These are phyloP conservation scores for Laterallus jamaicensis DNA, from an alignment of 2,113 vertebrate genomes.

Conservation along the genomic window DNA sequence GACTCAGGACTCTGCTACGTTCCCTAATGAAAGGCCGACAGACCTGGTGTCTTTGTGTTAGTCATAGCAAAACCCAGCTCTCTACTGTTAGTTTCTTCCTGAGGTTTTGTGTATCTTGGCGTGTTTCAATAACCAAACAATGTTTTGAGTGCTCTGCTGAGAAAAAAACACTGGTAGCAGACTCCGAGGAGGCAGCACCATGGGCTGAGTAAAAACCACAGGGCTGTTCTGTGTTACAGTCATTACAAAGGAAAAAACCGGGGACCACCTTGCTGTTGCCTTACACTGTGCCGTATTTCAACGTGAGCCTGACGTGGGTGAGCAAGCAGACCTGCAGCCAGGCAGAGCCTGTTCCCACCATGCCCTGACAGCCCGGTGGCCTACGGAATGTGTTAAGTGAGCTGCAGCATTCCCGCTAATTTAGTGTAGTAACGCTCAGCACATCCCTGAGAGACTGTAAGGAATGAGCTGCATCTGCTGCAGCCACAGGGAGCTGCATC, in stretches of 20 bases:
- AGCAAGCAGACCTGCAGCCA: neutral
- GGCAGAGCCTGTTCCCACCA: neutral
- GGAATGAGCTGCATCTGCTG: neutral
- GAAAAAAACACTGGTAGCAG: neutral
- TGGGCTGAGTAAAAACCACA: neutral
- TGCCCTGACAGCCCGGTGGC: neutral
- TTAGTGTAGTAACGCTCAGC: neutral
- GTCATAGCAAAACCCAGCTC: neutral
- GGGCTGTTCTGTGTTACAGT: neutral
- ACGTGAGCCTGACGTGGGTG: neutral
- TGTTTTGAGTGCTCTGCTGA: neutral
- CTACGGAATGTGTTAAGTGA: accelerated
- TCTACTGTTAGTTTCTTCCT: neutral
- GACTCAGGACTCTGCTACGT: neutral
- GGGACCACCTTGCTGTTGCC: accelerated
- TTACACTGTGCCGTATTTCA: accelerated
- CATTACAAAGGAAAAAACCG: neutral
- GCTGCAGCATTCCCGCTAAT: neutral
- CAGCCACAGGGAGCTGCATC: neutral
- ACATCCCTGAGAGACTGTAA: neutral
- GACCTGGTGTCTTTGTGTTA: neutral
- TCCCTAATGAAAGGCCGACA: neutral
- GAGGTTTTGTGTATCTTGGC: neutral
- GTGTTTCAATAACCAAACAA: neutral
- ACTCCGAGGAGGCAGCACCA: neutral